Evolutionary conservation across 2,888 invertebrate genomes (phyloP), one percentile per base, ranked within the genome.

Genomic region (Nudaria mundana): DNA sequence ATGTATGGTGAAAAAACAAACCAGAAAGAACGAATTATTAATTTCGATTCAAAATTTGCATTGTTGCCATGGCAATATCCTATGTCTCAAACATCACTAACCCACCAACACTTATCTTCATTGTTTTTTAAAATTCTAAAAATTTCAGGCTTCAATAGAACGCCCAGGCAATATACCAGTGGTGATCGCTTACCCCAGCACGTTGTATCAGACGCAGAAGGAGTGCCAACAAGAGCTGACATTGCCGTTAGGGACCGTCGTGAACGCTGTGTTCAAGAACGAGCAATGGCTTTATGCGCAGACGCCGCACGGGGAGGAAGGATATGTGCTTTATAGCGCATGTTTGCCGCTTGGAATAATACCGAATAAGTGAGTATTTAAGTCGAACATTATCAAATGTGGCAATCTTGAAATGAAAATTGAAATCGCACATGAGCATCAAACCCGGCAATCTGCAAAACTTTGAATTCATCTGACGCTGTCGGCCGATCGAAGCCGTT

Each of bases 131-230:
- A n/a, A n/a, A n/a, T n/a, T n/a, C n/a, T n/a, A n/a, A n/a, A n/a
- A n/a, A n/a, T n/a, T 87, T 5, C 80, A 93, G 92, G 95, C 95
- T 5, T 93, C 95, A 6, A 90, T 95, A 50, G 93, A 94, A 45
- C 92, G 92, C 16, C 96, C 96, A 0, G 96, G 95, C 29, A 96
- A 96, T 76, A 95, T 96, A 48, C 95, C 96, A 1, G 95, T 96
- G 18, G 96, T 95, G 3, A 82, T 95, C 43, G 93, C 95, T 18
- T 93, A 93, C 57, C 92, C 94, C 1, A 93, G 92, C 55, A 91
- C 92, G 0, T 80, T 94, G 8, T 94, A 94, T 74, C 94, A 94
- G 74, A 95, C 94, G 1, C 91, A 93, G 43, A 88, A 90, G 30
- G 93, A 92, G n/a, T 91, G 90, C 23, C 93, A 92, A 58, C 89